Evolutionary conservation across 2,797 vertebrate genomes (phyloP).

Genomic region (Xiphophorus birchmanni): DNA sequence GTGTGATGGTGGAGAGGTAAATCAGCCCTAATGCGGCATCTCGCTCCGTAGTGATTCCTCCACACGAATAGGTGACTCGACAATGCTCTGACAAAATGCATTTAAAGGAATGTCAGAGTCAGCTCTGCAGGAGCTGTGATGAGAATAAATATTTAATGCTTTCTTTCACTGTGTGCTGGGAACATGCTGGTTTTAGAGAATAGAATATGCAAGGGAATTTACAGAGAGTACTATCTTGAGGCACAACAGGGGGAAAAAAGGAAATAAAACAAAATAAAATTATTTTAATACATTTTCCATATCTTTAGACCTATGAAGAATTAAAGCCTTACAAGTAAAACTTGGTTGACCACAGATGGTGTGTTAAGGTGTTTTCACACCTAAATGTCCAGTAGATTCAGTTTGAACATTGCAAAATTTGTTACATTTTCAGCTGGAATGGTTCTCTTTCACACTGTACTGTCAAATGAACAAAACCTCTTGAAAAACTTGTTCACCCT

Average conservation of each 20-base stretch:
- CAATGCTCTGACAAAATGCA: slow-evolving; percentile 26
- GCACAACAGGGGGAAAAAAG: not conserved
- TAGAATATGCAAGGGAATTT: slow-evolving; percentile 7
- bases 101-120: slow-evolving; percentile 20
- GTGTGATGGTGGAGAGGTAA: slow-evolving; percentile 19
- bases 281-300: not conserved
- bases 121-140: slow-evolving; percentile 41
- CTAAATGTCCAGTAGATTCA: no score
- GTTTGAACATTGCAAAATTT: no score
- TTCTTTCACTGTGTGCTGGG: slow-evolving; percentile 14
- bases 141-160: slow-evolving; percentile 45
- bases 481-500: no score
- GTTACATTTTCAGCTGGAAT: no score
- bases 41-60: slow-evolving; percentile 34
- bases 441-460: no score
- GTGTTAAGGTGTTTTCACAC: no score
- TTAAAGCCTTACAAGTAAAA: not conserved
- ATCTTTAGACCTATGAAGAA: not conserved
- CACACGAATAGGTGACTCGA: slow-evolving; percentile 16
- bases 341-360: not conserved
- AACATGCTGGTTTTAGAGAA: slow-evolving; percentile 27
- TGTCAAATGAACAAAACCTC: no score
- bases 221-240: slow-evolving; percentile 8
- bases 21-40: slow-evolving; percentile 24
- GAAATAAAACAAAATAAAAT: slow-evolving; percentile 1